Base-by-base conservation (phyloP, 2,113 vertebrate species). In the Osmerus eperlanus region DNA sequence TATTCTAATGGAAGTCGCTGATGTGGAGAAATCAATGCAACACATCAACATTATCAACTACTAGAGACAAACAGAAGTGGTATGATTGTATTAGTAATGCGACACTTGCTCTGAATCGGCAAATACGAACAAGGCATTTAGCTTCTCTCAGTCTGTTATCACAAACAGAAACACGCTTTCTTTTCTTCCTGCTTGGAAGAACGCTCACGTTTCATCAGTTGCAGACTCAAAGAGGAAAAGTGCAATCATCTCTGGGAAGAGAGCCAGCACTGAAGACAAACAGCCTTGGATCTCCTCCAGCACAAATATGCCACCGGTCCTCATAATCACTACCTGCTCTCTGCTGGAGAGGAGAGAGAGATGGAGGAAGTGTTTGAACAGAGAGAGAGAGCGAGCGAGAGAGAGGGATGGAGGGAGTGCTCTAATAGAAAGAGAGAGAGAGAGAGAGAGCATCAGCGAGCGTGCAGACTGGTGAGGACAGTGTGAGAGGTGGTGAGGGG, bases 181-280 rank as follows among this genome's bases (percentile, higher is more conserved):
- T 71, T 15, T 23, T 13, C 47, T 23, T 36, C 61, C 70, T 14
- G 67, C 77, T 74, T 85, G 85, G 84, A 85, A 73, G 67, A 83
- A 71, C 72, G 83, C 88, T 67, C 58, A 81, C 82, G 76, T 87
- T 90, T 90, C 80, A 84, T 85, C 86, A 74, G 79, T 65, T 55
- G 74, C 65, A 60, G 68, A 82, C 73, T 81, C 80, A 67, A 73
- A 78, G 79, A 73, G 74, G 75, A 61, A 81, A 81, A 83, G 78
- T 72, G 80, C 82, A 86, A 88, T 84, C 82, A 80, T 67, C 75
- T 67, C 55, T 78, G 88, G 86, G 89, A 85, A 53, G 73, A 61
- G 32, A 83, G 88, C 88, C 88, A 85, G 64, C 73, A 85, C 72
- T 47, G 51, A 79, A 86, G 86, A 87, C 84, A 85, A 86, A 85